Evolutionary conservation across 1,140 invertebrate genomes (phyloP).

Genomic region (Drosophila sechellia): DNA sequence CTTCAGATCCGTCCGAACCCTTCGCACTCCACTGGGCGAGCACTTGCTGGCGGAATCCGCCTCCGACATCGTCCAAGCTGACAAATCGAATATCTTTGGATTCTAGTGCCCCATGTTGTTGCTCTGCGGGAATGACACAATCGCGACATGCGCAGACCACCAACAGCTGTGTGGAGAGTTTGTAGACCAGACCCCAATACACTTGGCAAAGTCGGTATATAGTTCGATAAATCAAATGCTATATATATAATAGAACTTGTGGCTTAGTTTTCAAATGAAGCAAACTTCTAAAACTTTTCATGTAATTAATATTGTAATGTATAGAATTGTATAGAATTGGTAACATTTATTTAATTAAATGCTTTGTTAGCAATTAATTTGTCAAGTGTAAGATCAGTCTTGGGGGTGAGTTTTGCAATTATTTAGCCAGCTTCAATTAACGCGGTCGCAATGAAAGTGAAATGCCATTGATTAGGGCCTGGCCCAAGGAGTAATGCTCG

Average conservation of each 20-base stretch:
- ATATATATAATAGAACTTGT: neutral
- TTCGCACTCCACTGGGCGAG: conserved; percentile 85
- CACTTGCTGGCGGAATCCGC: conserved; percentile 31
- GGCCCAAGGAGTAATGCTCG: neutral
- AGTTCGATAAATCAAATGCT: neutral
- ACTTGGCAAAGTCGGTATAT: neutral
- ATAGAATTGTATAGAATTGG: too few species aligned
- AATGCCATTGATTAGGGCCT: conserved; percentile 66
- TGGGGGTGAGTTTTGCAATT: conserved; percentile 34
- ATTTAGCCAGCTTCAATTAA: conserved; percentile 54
- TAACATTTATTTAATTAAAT: too few species aligned
- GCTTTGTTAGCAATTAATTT: neutral
- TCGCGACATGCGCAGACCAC: conserved; percentile 75
- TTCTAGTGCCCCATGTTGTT: conserved; percentile 20
- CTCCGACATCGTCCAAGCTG: conserved; percentile 22
- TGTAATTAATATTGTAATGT: too few species aligned
- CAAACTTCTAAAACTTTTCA: too few species aligned
- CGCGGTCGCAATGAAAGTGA: conserved; percentile 61
- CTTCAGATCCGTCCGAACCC: conserved; percentile 81
- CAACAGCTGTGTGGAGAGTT: conserved; percentile 68
- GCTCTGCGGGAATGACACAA: conserved; percentile 73
- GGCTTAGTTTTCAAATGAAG: neutral
- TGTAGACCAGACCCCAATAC: conserved; percentile 29
- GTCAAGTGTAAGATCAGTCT: conserved; percentile 1
- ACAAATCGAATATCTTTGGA: conserved; percentile 45